phyloP scores from a whole-genome alignment of 2,797 vertebrate genomes.

The Luscinia luscinia region DNA sequence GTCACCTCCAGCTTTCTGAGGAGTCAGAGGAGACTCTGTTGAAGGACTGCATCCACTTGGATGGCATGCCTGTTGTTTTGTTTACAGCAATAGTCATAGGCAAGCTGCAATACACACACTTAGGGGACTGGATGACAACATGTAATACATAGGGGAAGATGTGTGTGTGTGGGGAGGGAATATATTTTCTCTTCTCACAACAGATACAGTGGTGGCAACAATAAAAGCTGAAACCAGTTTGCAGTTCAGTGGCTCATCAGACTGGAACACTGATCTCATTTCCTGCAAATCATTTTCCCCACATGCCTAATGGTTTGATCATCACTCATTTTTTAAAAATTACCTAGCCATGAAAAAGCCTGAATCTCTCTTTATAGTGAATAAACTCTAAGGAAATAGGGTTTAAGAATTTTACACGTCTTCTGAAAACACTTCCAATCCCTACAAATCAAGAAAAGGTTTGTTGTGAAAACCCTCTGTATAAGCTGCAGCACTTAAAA shows the following conservation, averaged over 20 bases:
- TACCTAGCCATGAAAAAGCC: background rate
- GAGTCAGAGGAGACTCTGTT: slow-evolving; percentile 34
- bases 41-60: background rate
- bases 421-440: background rate
- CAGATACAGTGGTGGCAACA: background rate
- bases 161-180: fast-evolving
- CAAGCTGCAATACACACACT: background rate
- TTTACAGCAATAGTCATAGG: slow-evolving; percentile 14
- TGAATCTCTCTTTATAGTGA: background rate
- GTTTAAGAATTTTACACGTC: background rate
- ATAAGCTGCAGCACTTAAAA: background rate
- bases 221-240: background rate
- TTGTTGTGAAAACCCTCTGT: background rate
- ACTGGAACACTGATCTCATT: background rate
- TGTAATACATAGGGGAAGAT: background rate
- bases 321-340: background rate
- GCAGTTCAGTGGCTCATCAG: background rate
- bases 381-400: background rate
- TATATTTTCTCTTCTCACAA: background rate
- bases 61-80: slow-evolving; percentile 12
- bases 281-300: background rate
- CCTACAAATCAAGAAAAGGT: background rate
- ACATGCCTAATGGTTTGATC: background rate
- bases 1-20: slow-evolving; percentile 36
- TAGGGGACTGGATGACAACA: background rate